Base-by-base conservation (phyloP, 2,888 invertebrate species). In the Pasiphila rectangulata region DNA sequence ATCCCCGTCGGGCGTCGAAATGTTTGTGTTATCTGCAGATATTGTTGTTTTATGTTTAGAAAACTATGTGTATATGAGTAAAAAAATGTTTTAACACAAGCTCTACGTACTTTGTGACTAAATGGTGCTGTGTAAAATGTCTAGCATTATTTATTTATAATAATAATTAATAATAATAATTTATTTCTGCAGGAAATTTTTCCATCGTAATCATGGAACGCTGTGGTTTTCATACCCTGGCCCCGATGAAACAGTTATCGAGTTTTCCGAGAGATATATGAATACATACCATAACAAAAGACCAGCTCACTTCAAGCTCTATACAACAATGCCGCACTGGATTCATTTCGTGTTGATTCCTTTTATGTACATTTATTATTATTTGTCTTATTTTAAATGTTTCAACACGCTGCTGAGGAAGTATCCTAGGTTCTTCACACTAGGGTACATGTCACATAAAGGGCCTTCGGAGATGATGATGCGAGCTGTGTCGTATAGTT, bases 181-280 rank as follows among this genome's bases (percentile, higher is more conserved):
- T 27, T 13, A 13, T 29, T n/a, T 16, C 76, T 57, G 1, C 66
- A 81, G 80, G 46, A 63, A 64, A 9, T 77, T 77, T 50, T 75
- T 79, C 45, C 78, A 78, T 15, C 66, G 65, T 25, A 54, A 67
- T 41, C 51, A 67, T 1, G 64, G 71, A 1, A 59, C 46, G 34
- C 42, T 63, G 4, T 80, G 79, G 79, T 75, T 67, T 35, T 71
- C 73, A 0, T 76, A 72, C 32, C 77, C 78, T 0, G 79, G 79
- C 1, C 65, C 72, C 1, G 81, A 81, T 4, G 53, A 55, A 2
- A 63, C 65, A 5, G 53, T 69, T 0, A 59, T 68, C 0, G 64
- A 69, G 1, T 73, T 77, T 64, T 69, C 77, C 0, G 75, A 80
- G 47, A 61, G 67, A 58, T 71, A 77, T 50, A 54, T 72, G 9